A percentile compares a stretch with the other conserved stretches of the same genome.
phyloP scores from a whole-genome alignment of 2,113 vertebrate genomes.

The Neolamprologus tretocephalus region DNA sequence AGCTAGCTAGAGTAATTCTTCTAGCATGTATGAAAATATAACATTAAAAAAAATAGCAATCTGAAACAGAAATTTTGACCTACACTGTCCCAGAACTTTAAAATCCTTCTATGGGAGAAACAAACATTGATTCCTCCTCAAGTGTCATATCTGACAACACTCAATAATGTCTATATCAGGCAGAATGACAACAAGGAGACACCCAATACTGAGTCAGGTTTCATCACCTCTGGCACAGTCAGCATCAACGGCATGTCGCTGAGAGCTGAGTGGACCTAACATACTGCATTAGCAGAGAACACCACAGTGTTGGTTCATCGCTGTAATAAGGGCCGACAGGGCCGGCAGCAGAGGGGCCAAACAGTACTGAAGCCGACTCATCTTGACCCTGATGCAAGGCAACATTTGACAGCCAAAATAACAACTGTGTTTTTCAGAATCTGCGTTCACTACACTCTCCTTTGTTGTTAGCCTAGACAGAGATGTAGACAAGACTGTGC shows the following conservation, averaged over 20 bases:
- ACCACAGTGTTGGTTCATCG: slow-evolving; percentile 14
- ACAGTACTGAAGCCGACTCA: slow-evolving; percentile 21
- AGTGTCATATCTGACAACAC: slow-evolving; percentile 48
- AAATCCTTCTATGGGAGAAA: background rate
- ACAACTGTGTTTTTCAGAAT: slow-evolving; percentile 2
- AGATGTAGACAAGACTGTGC: background rate
- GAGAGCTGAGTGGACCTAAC: background rate
- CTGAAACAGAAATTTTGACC: background rate
- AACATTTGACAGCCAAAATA: slow-evolving; percentile 39
- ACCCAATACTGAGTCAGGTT: slow-evolving; percentile 43
- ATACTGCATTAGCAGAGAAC: slow-evolving; percentile 13
- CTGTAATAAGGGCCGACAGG: slow-evolving; percentile 36
- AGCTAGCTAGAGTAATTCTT: background rate
- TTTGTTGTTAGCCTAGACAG: background rate
- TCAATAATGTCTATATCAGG: slow-evolving; percentile 44
- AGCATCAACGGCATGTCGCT: slow-evolving; percentile 20
- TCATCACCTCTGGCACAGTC: slow-evolving; percentile 10
- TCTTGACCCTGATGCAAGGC: slow-evolving; percentile 33
- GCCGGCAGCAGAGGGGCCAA: slow-evolving; percentile 16
- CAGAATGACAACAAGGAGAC: slow-evolving; percentile 37
- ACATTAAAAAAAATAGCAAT: background rate
- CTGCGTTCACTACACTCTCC: background rate
- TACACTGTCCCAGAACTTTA: background rate
- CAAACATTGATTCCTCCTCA: slow-evolving; percentile 39
- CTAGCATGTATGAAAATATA: background rate